Base-by-base conservation (phyloP, 2,113 vertebrate species). In the Dromiciops gliroides region DNA sequence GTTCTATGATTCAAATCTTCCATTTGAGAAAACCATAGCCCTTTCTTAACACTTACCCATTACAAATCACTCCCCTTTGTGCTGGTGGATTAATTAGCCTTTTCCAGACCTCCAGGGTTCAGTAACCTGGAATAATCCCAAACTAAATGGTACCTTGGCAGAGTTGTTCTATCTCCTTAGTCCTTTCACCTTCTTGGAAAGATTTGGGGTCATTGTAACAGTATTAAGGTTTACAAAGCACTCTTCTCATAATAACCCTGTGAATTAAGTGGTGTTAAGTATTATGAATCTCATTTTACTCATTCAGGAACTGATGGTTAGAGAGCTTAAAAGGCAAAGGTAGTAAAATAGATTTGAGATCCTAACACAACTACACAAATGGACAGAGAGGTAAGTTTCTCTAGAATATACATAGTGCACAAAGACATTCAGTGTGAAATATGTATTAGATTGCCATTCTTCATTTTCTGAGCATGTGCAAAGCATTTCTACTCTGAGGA, bases 61-160 rank as follows among this genome's bases (percentile, higher is more conserved):
- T 91, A 23, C 48, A 51, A 49, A 90, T 51, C 47, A 5, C 48
- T 11, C 67, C 83, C 37, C 48, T 37, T n/a, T 67, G 12, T n/a
- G 12, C 60, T n/a, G 3, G n/a, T 67, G 48, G 25, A 44, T 51
- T 75, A 10, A 8, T 83, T 75, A 48, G 16, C 88, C 28, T 91
- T 60, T 44, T 52, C 50, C 49, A 93, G 50, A 91, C 14, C 3
- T 31, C 53, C n/a, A 94, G 37, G 19, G 49, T 60, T 91, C 51
- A 89, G 90, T 75, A 22, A 31, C 89, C 8, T 94, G 91, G n/a
- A 93, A 48, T 90, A 93, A 89, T 49, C 52, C 56, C 88, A 93
- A 92, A 93, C 23, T 67, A 92, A 94, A 51, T 0, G 49, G 89
- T 51, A 49, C 23, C 88, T 51, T 67, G 56, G 31, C 31, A 67